These are phyloP conservation scores for Allolobophora icterica DNA, from an alignment of 2,888 invertebrate species.

Conservation along the genomic window DNA sequence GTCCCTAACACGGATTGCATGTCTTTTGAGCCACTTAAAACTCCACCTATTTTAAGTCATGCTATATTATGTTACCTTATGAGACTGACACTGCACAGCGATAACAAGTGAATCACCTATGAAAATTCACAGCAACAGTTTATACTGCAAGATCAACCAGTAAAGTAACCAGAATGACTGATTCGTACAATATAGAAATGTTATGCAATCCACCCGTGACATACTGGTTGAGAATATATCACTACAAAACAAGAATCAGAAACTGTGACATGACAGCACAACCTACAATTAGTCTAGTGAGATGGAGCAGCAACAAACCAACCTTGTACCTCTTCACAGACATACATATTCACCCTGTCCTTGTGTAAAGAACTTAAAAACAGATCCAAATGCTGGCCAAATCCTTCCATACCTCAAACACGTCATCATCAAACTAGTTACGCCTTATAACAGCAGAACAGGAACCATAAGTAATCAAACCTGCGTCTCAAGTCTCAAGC, in stretches of 20 bases:
- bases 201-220: too few species aligned
- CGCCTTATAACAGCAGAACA: conserved; percentile 2
- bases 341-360: not conserved
- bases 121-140: not conserved
- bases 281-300: not conserved
- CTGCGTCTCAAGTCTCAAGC: not conserved
- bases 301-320: not conserved
- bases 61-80: not conserved
- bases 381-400: too few species aligned
- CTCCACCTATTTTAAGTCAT: not conserved
- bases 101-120: not conserved
- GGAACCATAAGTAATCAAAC: not conserved
- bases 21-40: not conserved
- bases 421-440: not conserved
- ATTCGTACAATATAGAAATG: not conserved
- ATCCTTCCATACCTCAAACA: not conserved
- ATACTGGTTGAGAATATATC: too few species aligned
- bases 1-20: not conserved
- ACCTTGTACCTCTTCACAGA: not conserved
- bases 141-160: not conserved
- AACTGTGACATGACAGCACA: not conserved
- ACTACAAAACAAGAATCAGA: too few species aligned
- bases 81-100: not conserved
- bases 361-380: not conserved
- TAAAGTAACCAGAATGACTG: not conserved